phyloP scores from a whole-genome alignment of 2,888 invertebrate genomes.

The Zygaena filipendulae region DNA sequence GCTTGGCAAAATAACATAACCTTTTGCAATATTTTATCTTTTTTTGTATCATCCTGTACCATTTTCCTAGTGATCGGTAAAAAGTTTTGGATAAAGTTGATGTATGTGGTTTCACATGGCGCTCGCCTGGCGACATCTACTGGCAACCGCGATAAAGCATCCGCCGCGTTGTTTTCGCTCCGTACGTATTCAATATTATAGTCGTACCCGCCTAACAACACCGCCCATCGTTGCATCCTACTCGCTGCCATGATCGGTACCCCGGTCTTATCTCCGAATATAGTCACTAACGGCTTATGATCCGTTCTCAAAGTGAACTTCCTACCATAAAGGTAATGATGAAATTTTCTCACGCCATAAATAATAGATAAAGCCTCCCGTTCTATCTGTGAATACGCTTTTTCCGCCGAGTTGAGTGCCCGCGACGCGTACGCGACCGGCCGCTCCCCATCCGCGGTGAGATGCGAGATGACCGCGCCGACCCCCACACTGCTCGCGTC shows the following conservation, averaged over 20 bases:
- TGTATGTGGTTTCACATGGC: slow-evolving; percentile 1
- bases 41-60: not conserved
- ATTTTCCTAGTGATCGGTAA: slow-evolving; percentile 2
- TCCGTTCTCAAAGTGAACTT: slow-evolving; percentile 11
- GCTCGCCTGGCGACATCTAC: not conserved
- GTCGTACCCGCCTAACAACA: slow-evolving; percentile 3
- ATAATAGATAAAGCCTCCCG: slow-evolving; percentile 12
- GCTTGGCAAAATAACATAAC: not conserved
- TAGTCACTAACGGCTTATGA: slow-evolving; percentile 11
- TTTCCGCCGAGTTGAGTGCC: slow-evolving; percentile 4
- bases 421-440: slow-evolving; percentile 11
- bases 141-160: slow-evolving; percentile 7
- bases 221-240: slow-evolving; percentile 9
- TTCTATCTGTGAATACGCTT: slow-evolving; percentile 8
- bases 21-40: slow-evolving; percentile 2
- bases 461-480: slow-evolving; percentile 12
- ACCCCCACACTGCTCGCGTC: slow-evolving; percentile 13
- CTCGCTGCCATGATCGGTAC: slow-evolving; percentile 12
- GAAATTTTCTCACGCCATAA: slow-evolving; percentile 10
- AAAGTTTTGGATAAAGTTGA: slow-evolving; percentile 7
- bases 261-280: slow-evolving; percentile 13
- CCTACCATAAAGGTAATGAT: slow-evolving; percentile 11
- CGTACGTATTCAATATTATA: slow-evolving; percentile 8
- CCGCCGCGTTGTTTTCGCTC: slow-evolving; percentile 6
- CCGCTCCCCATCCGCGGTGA: slow-evolving; percentile 6